phyloP scores from a whole-genome alignment of 2,113 vertebrate species.

The Cyanoramphus novaezelandiae region DNA sequence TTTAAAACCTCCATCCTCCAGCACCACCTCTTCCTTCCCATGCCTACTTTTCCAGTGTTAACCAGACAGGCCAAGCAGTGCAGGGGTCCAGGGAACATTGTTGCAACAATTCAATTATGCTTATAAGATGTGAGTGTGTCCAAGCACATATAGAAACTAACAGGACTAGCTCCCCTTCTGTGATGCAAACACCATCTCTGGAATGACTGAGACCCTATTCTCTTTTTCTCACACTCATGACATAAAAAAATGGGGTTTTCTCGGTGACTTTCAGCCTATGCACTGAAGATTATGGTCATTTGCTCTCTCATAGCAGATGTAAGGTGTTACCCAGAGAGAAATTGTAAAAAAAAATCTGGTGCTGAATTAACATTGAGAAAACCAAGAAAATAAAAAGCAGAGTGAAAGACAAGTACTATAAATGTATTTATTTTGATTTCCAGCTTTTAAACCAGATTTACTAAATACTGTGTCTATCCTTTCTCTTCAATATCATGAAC shows the following conservation, averaged over 20 bases:
- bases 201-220: background rate
- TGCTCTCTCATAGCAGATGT: background rate
- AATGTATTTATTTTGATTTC: background rate
- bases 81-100: background rate
- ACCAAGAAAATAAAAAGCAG: background rate
- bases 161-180: background rate
- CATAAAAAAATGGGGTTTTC: background rate
- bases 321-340: background rate
- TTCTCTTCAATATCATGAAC: background rate
- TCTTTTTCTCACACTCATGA: background rate
- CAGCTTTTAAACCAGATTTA: background rate
- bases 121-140: background rate
- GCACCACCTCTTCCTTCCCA: background rate
- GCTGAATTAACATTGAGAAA: background rate
- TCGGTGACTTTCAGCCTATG: background rate
- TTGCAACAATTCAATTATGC: background rate
- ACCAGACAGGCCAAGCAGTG: background rate
- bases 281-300: background rate
- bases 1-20: background rate
- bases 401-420: background rate
- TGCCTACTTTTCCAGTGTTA: background rate
- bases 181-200: background rate
- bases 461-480: background rate
- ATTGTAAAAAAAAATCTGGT: background rate
- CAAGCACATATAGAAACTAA: background rate